Evolutionary conservation across 2,888 invertebrate genomes (phyloP), one percentile per base, ranked within the genome.

Genomic region (Thymelicus acteon): DNA sequence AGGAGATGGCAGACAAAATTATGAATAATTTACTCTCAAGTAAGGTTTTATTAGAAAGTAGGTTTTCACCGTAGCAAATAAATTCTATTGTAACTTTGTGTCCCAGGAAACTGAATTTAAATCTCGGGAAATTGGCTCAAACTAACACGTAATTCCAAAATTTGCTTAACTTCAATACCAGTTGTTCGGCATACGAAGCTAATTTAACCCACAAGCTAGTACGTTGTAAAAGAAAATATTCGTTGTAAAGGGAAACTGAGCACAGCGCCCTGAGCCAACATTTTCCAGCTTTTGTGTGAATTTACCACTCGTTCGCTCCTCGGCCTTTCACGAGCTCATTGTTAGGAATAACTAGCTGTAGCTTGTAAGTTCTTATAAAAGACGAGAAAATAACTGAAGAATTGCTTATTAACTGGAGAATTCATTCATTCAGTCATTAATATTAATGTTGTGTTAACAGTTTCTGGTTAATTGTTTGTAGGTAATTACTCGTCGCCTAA

Each of bases 291-390:
- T 71, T 71, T 54, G 65, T 57, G 66, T 65, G 63, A 49, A 61
- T 72, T 61, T 69, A 49, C 69, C 68, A 70, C 69, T 66, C 64
- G 54, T 54, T 72, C 49, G 40, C 66, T 49, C 37, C 49, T 54
- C 65, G 65, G 62, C 60, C 71, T 63, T 70, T 70, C 69, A 70
- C 39, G 48, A 49, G 49, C 57, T 15, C 65, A 70, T 71, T 71
- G 71, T 65, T 60, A 24, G 44, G 10, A 49, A 49, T 48, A 64
- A 70, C 63, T 63, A 63, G 57, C 69, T 69, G 48, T 44, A 15
- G 10, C 57, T 44, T 24, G 54, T 62, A 62, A 68, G 47, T 63
- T n/a, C 48, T 15, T 39, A 63, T 57, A 69, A 70, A 58, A 64
- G 69, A 49, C 52, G 24, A 19, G 49, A 39, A 70, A 70, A 70